Evolutionary conservation across 2,888 invertebrate species (phyloP).

Genomic region (Elegia similella): DNA sequence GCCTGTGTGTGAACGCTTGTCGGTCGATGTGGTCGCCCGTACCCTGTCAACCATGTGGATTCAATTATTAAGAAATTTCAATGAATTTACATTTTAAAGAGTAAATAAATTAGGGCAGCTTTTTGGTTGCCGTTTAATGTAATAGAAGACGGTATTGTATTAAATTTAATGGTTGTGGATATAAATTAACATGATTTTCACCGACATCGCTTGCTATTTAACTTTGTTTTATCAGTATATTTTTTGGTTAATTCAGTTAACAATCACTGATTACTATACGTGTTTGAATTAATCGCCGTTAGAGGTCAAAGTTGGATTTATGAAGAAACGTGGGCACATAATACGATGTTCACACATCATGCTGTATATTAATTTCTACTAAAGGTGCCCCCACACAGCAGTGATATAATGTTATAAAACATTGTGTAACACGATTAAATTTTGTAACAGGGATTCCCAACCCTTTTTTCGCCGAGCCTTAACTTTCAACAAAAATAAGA

Average conservation of each 20-base stretch:
- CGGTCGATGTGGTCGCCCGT: slow-evolving; percentile 33
- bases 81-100: slow-evolving; percentile 23
- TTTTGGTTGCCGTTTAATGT: not conserved
- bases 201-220: not conserved
- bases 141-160: not conserved
- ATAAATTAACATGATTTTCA: not conserved
- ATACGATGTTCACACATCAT: too few relatives aligned
- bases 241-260: not conserved
- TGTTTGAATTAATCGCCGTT: too few relatives aligned
- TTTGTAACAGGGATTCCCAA: too few relatives aligned
- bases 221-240: not conserved
- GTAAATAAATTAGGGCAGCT: slow-evolving; percentile 1
- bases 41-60: slow-evolving; percentile 19
- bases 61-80: slow-evolving; percentile 19
- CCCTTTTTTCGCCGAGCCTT: too few relatives aligned
- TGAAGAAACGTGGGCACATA: too few relatives aligned
- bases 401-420: too few relatives aligned
- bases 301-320: too few relatives aligned
- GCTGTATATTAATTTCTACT: too few relatives aligned
- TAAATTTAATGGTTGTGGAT: not conserved
- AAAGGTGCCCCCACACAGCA: too few relatives aligned
- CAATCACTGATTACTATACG: too few relatives aligned
- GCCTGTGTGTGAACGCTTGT: slow-evolving; percentile 51
- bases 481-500: too few relatives aligned
- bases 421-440: too few relatives aligned